A percentile compares a stretch with the other conserved stretches of the same genome.
Evolutionary conservation across 2,113 vertebrate species (phyloP).

Genomic region (Nerophis ophidion): DNA sequence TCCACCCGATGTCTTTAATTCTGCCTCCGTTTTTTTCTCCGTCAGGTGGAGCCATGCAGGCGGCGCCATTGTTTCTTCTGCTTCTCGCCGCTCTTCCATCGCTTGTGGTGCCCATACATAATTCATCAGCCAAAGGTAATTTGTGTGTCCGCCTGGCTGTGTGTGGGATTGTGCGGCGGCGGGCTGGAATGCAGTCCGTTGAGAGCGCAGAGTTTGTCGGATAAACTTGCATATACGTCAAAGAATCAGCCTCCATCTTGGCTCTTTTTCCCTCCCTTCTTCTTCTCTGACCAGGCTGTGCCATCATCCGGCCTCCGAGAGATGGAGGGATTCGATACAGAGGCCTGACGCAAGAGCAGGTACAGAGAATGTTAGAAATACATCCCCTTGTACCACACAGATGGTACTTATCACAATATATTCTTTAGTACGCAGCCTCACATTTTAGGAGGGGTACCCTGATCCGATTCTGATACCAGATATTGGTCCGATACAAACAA

Average conservation of each 20-base stretch:
- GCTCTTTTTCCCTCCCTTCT: neutral
- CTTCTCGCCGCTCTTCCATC: conserved; percentile 62
- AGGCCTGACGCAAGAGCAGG: conserved; percentile 88
- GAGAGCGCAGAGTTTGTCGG: conserved; percentile 10
- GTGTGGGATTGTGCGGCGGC: neutral
- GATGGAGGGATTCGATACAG: conserved; percentile 92
- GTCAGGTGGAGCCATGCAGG: conserved; percentile 68
- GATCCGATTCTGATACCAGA: too few relatives aligned
- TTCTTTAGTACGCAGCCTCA: too few relatives aligned
- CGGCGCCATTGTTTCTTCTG: conserved; percentile 57
- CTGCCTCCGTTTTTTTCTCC: conserved; percentile 27
- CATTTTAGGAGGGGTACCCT: too few relatives aligned
- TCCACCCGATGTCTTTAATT: too few relatives aligned
- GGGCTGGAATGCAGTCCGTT: conserved; percentile 11
- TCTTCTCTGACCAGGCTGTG: conserved; percentile 72
- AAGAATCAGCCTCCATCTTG: conserved; percentile 2
- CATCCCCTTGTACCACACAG: neutral
- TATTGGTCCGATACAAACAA: too few relatives aligned
- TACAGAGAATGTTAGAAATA: conserved; percentile 22
- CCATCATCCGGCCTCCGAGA: conserved; percentile 88
- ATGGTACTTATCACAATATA: too few relatives aligned
- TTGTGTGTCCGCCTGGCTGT: neutral
- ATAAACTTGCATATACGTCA: conserved; percentile 23
- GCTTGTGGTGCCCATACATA: conserved; percentile 69
- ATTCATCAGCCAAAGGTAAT: conserved; percentile 75